These are phyloP conservation scores for Orussus abietinus DNA, from an alignment of 1,140 invertebrate genomes.

Conservation along the genomic window DNA sequence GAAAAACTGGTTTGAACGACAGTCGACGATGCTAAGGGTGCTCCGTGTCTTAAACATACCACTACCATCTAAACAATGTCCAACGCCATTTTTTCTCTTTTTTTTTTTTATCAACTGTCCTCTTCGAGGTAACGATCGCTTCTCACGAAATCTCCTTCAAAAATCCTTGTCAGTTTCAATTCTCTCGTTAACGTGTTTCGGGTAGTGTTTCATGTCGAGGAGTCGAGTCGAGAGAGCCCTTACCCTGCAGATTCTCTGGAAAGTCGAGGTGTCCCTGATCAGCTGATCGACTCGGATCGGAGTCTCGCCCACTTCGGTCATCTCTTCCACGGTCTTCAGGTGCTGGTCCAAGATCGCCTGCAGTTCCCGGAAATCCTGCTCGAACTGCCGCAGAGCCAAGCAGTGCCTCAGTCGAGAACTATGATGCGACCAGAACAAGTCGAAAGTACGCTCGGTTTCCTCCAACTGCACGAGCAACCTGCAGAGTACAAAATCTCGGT, in stretches of 20 bases:
- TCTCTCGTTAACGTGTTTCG: too few species aligned
- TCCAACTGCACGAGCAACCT: conserved; percentile 90
- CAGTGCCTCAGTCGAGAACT: conserved; percentile 83
- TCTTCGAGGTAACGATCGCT: too few species aligned
- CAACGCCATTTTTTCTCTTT: too few species aligned
- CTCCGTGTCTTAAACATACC: too few species aligned
- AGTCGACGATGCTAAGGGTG: too few species aligned
- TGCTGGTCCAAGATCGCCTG: conserved; percentile 68
- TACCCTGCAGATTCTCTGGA: conserved; percentile 73
- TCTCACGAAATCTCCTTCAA: too few species aligned
- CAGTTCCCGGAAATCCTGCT: conserved; percentile 81
- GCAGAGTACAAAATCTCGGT: conserved; percentile 41
- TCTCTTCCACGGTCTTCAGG: conserved; percentile 70
- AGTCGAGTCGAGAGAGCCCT: too few species aligned
- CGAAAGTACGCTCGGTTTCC: conserved; percentile 91
- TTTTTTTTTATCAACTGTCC: too few species aligned
- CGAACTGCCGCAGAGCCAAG: conserved; percentile 83
- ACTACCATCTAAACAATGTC: too few species aligned
- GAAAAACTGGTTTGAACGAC: too few species aligned
- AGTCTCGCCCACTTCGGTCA: conserved; percentile 85
- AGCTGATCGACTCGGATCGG: conserved; percentile 72
- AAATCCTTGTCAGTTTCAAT: too few species aligned
- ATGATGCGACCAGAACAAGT: conserved; percentile 90
- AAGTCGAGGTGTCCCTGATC: conserved; percentile 70
- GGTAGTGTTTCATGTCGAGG: too few species aligned